Base-by-base conservation (phyloP, 2,888 invertebrate genomes). In the Cybosia mesomella region DNA sequence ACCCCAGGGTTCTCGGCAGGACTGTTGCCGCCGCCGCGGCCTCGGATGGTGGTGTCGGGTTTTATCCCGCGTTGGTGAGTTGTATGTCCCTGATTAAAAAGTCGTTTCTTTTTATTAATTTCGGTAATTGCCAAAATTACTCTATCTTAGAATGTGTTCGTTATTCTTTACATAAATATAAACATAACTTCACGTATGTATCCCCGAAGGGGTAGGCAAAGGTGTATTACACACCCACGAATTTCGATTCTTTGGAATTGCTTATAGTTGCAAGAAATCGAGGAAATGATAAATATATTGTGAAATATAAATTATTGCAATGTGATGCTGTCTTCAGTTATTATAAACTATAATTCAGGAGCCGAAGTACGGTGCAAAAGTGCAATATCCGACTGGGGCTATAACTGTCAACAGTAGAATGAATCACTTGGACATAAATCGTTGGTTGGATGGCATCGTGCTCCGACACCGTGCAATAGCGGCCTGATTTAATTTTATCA, bases 351-450 rank as follows among this genome's bases (percentile, higher is more conserved):
- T 92, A 91, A 89, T 91, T 92, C 89, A 91, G 85, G 65, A 88
- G 87, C 86, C 84, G 85, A 90, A 90, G 90, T 87, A 90, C 86
- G 87, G 86, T 80, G 91, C 92, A 92, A 91, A 91, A 92, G 92
- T 91, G 92, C 92, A 93, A 92, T 92, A 93, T 92, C 91, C 90
- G 89, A 89, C 84, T 86, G 76, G 84, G 84, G 91, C 93, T 90
- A 92, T 92, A 92, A 92, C 91, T 91, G 92, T 93, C 92, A 91
- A 87, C 92, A 82, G 83, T 76, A 83, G 87, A 89, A 94, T 93
- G 93, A 94, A 94, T 95, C 94, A 94, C 88, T 89, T 89, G 85
- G 82, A 76, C 84, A 93, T 94, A 94, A 93, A 93, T 94, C 89
- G 86, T 84, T 71, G 79, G 80, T 82, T 83, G 87, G 90, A 92